Evolutionary conservation across 2,888 invertebrate species (phyloP).

Genomic region (Lithophane leautieri): DNA sequence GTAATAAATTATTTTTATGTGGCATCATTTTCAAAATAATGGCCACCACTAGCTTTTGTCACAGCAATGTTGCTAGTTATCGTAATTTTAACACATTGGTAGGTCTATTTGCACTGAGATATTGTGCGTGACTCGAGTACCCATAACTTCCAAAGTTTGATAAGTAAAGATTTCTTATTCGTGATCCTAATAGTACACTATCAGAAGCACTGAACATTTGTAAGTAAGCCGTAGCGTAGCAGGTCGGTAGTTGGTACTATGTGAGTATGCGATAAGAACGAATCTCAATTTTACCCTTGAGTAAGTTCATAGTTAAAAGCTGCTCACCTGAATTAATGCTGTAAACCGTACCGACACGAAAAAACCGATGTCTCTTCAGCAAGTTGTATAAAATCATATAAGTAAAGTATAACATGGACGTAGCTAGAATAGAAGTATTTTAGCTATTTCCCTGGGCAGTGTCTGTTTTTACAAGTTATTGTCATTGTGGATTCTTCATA

Average conservation of each 20-base stretch:
- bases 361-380: neutral
- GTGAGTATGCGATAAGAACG: neutral
- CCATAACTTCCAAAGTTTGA: neutral
- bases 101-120: constrained; percentile 14
- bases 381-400: constrained; percentile 7
- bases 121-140: neutral
- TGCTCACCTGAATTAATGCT: neutral
- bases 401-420: constrained; percentile 13
- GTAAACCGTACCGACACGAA: neutral
- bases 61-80: neutral
- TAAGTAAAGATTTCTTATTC: neutral
- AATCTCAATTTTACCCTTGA: neutral
- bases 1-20: constrained; percentile 27
- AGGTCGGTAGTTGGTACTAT: neutral
- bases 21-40: constrained; percentile 28
- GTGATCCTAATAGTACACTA: neutral
- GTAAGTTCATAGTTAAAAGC: neutral
- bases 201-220: neutral
- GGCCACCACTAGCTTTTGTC: constrained; percentile 19
- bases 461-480: constrained; percentile 42
- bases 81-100: constrained; percentile 1
- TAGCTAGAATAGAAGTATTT: constrained; percentile 1
- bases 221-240: neutral
- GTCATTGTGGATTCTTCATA: constrained; percentile 32
- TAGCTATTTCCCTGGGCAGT: constrained; percentile 40